Conservation (phyloP, 2,113 vertebrate species). For the Malurus cyaneus region DNA sequence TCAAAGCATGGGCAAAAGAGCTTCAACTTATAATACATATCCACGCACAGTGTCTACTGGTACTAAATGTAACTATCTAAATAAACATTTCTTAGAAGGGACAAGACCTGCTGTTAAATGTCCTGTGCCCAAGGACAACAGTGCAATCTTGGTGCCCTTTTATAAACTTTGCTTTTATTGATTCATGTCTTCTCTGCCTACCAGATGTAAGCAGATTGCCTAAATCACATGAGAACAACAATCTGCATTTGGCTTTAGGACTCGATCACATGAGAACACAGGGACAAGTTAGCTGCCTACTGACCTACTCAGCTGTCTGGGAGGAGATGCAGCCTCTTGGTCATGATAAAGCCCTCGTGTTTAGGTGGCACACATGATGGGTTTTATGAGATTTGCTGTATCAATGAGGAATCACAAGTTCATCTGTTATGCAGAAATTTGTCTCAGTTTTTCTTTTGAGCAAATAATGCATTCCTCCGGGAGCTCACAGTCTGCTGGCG, state of each 20-base stretch:
- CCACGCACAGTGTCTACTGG: background rate
- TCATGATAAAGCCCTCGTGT: accelerated
- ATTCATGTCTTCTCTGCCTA: background rate
- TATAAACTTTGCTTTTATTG: background rate
- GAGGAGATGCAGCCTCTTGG: background rate
- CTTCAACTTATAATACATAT: background rate
- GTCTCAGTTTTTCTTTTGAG: background rate
- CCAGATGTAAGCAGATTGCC: background rate
- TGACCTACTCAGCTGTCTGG: background rate
- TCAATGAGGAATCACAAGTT: background rate
- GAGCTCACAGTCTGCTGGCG: background rate
- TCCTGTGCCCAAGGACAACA: background rate
- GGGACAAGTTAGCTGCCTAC: background rate
- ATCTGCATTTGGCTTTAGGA: background rate
- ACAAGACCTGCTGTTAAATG: background rate
- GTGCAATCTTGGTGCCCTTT: background rate
- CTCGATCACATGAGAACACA: background rate
- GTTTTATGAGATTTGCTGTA: background rate
- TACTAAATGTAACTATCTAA: background rate
- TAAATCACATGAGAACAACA: background rate
- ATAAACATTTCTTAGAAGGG: background rate
- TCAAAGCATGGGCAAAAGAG: background rate
- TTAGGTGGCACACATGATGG: background rate
- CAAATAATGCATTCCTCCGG: background rate
- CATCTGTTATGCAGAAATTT: background rate